A percentile compares a stretch with the other conserved stretches of the same genome.
Conservation (phyloP, 2,797 vertebrate genomes). For the Sitta carolinensis region DNA sequence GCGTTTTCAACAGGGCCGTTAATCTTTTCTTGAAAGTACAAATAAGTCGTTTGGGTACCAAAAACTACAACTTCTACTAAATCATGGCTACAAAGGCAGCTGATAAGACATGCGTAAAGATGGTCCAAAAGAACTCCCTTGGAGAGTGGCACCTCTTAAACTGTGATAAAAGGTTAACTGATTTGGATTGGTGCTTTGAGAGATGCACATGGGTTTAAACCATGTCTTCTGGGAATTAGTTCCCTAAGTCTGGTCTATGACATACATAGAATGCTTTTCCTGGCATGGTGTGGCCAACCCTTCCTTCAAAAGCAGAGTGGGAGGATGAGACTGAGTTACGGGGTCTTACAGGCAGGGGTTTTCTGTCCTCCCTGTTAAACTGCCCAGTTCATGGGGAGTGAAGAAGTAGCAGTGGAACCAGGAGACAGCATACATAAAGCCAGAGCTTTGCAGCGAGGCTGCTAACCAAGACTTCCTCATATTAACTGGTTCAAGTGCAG, state of each 20-base stretch:
- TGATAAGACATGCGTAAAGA: accelerated
- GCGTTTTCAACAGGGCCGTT: background rate
- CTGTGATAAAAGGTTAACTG: background rate
- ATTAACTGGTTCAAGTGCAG: accelerated
- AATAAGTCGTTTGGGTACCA: background rate
- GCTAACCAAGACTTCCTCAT: accelerated
- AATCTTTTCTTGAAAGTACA: background rate
- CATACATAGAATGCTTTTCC: accelerated
- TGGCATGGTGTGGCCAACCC: background rate
- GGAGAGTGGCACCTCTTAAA: background rate
- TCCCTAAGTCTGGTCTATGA: background rate
- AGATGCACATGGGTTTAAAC: background rate
- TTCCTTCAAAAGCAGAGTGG: background rate
- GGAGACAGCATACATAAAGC: accelerated
- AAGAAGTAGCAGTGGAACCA: background rate
- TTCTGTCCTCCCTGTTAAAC: background rate
- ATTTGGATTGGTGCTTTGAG: background rate
- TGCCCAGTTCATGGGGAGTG: background rate
- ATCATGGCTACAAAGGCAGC: background rate
- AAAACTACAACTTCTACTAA: background rate
- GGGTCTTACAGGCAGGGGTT: background rate
- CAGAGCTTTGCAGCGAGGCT: background rate
- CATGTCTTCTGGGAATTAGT: background rate
- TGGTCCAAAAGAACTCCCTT: background rate
- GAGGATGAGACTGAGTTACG: background rate